phyloP scores from a whole-genome alignment of 37 sponge, comb jelly and placozoan genomes.

The Diacarnus erythraeanus region DNA sequence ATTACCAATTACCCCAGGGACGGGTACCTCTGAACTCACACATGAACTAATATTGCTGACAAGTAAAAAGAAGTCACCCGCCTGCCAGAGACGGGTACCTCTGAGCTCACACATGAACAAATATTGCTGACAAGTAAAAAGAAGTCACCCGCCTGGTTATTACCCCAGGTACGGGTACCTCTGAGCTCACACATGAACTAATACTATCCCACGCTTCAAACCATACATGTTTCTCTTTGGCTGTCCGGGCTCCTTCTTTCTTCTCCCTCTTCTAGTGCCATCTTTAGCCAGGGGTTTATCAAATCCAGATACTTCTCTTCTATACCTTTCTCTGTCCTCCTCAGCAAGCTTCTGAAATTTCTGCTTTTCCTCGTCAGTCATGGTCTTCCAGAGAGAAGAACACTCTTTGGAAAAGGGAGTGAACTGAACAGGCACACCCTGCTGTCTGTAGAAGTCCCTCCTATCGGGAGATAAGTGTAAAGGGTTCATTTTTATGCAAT shows the following conservation, averaged over 20 bases:
- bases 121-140: too few species aligned
- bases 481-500: too few species aligned
- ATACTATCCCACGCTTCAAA: too few species aligned
- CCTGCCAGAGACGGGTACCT: too few species aligned
- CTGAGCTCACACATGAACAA: too few species aligned
- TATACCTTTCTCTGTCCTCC: conserved; percentile 67
- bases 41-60: too few species aligned
- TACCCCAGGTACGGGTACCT: too few species aligned
- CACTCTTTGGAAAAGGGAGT: conserved; percentile 76
- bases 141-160: too few species aligned
- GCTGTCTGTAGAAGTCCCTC: conserved; percentile 32
- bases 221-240: conserved; percentile 86
- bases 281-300: conserved; percentile 10
- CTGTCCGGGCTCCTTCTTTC: conserved; percentile 69
- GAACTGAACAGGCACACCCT: conserved; percentile 48
- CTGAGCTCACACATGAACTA: too few species aligned
- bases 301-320: conserved; percentile 67
- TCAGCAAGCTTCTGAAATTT: conserved; percentile 45
- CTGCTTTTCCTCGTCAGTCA: conserved; percentile 51
- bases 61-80: too few species aligned
- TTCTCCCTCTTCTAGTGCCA: conserved; percentile 18
- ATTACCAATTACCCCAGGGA: too few species aligned
- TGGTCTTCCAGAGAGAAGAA: conserved; percentile 57
- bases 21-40: too few species aligned
- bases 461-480: background rate